A percentile compares a stretch with the other conserved stretches of the same genome.
Conservation (phyloP, 2,797 vertebrate genomes). For the Lagocephalus sceleratus region DNA sequence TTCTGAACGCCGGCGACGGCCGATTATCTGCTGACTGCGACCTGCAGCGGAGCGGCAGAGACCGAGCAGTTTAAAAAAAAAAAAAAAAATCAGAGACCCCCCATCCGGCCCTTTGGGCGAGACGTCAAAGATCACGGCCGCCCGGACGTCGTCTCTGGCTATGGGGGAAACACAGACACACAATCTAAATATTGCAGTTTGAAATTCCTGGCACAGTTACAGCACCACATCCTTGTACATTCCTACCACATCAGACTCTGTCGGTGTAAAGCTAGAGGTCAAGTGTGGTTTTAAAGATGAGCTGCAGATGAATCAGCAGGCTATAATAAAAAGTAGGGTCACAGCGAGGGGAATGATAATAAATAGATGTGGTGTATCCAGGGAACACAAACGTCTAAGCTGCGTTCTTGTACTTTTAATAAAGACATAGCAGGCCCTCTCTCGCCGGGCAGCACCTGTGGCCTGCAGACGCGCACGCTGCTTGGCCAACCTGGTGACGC, state of each 20-base stretch:
- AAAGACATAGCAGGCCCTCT: constrained; percentile 46
- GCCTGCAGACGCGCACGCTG: constrained; percentile 32
- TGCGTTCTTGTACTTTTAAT: constrained; percentile 71
- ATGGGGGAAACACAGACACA: constrained; percentile 1
- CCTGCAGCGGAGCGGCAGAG: neutral
- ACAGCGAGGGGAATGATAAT: constrained; percentile 75
- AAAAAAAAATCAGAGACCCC: no score
- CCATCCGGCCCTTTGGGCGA: neutral
- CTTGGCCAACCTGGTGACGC: constrained; percentile 41
- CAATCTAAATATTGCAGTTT: constrained; percentile 3
- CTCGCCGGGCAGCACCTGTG: constrained; percentile 46
- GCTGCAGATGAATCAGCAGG: constrained; percentile 88
- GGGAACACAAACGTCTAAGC: constrained; percentile 72
- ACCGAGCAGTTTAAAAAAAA: neutral
- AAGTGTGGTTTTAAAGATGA: constrained; percentile 86
- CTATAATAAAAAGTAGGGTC: constrained; percentile 90
- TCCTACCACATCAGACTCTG: constrained; percentile 34
- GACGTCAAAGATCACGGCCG: neutral
- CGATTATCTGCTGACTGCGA: constrained; percentile 18
- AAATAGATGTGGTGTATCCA: constrained; percentile 84
- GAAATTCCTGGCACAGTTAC: constrained; percentile 21
- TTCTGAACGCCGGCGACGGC: constrained; percentile 7
- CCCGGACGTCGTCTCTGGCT: no score
- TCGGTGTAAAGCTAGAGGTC: constrained; percentile 81
- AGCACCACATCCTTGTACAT: constrained; percentile 26